Conservation (phyloP, 2,888 invertebrate species). For the Melanostoma scalare region DNA sequence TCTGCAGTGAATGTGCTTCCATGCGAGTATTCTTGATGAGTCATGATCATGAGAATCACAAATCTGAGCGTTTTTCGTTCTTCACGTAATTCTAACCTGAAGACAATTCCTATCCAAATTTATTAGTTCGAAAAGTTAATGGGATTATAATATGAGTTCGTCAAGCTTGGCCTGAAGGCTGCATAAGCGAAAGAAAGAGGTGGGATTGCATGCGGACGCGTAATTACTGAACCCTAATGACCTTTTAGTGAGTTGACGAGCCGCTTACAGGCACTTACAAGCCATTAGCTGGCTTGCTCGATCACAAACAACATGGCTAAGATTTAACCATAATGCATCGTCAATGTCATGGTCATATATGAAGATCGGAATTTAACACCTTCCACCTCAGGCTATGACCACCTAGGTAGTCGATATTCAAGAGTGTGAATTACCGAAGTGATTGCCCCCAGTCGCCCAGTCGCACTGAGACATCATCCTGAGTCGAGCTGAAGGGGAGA, state of each 20-base stretch:
- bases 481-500: constrained; percentile 18
- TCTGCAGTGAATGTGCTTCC: neutral
- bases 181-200: neutral
- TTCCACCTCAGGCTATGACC: constrained; percentile 62
- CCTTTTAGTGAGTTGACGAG: constrained; percentile 51
- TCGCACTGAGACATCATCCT: constrained; percentile 47
- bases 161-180: constrained; percentile 39
- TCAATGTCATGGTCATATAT: constrained; percentile 66
- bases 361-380: constrained; percentile 59
- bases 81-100: constrained; percentile 53
- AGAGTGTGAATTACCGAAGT: constrained; percentile 64
- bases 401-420: constrained; percentile 63
- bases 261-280: constrained; percentile 62
- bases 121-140: constrained; percentile 63
- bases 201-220: constrained; percentile 20
- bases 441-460: constrained; percentile 27
- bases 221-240: constrained; percentile 71
- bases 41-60: constrained; percentile 48
- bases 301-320: constrained; percentile 43
- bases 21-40: constrained; percentile 30
- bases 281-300: constrained; percentile 55
- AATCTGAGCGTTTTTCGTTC: constrained; percentile 44
- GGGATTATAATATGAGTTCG: constrained; percentile 69
- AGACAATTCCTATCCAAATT: constrained; percentile 70
- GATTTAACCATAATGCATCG: constrained; percentile 67